phyloP scores from a whole-genome alignment of 2,888 invertebrate species.

The Eristalis arbustorum region DNA sequence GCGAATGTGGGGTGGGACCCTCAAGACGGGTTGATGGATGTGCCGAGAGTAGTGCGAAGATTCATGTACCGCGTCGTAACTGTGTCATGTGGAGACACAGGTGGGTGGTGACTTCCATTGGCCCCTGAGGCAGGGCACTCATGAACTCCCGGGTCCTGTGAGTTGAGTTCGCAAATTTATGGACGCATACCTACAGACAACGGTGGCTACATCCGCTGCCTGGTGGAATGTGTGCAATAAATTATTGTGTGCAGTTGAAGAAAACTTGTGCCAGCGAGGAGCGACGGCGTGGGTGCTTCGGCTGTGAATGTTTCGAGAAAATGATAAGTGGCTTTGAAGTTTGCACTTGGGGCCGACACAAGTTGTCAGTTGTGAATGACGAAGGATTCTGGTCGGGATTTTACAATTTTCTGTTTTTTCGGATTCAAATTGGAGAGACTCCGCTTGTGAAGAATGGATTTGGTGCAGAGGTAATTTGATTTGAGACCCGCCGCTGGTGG shows the following conservation, averaged over 20 bases:
- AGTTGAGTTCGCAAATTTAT: constrained; percentile 56
- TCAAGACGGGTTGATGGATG: constrained; percentile 22
- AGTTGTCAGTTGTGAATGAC: constrained; percentile 36
- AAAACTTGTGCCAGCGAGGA: constrained; percentile 1
- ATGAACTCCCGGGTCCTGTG: constrained; percentile 53
- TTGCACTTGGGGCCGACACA: constrained; percentile 50
- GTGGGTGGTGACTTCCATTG: constrained; percentile 1
- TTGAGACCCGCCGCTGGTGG: neutral
- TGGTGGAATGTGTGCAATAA: constrained; percentile 31
- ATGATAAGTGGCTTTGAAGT: constrained; percentile 65
- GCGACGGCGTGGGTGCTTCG: neutral
- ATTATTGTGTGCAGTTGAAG: constrained; percentile 50
- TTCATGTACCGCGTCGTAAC: neutral
- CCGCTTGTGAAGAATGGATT: constrained; percentile 28
- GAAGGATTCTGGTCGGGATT: constrained; percentile 4
- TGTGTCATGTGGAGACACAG: neutral
- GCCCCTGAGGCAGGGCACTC: constrained; percentile 37
- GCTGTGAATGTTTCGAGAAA: constrained; percentile 59
- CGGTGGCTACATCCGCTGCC: neutral
- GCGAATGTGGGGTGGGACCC: neutral
- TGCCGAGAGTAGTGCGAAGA: constrained; percentile 5
- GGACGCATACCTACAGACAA: constrained; percentile 1
- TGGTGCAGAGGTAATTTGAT: constrained; percentile 27
- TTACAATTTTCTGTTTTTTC: neutral
- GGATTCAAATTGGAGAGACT: constrained; percentile 21